These are phyloP conservation scores for Cochlearius cochlearius DNA, from an alignment of 2,113 vertebrate species.

Conservation along the genomic window DNA sequence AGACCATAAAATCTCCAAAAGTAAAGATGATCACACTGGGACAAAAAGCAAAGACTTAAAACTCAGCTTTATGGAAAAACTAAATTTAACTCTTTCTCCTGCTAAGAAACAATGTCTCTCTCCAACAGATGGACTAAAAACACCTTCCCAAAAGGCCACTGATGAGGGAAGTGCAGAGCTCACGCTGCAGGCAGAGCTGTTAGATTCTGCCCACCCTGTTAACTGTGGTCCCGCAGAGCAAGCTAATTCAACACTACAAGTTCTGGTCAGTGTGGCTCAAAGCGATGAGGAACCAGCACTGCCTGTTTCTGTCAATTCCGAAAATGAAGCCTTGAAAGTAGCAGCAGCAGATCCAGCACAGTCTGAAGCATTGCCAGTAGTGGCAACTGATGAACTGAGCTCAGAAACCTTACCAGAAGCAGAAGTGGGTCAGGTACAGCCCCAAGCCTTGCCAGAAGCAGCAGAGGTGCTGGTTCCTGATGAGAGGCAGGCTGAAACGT, in stretches of 20 bases:
- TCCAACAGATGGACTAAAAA: constrained; percentile 14
- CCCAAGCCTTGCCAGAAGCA: neutral
- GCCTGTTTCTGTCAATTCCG: neutral
- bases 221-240: neutral
- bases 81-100: constrained; percentile 95
- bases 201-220: neutral
- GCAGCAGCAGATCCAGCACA: neutral
- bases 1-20: constrained; percentile 20
- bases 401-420: neutral
- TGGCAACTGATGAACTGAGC: neutral
- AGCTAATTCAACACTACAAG: neutral
- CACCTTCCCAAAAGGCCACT: neutral
- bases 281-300: neutral
- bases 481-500: neutral
- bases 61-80: constrained; percentile 94
- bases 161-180: neutral
- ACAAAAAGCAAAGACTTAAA: constrained; percentile 79
- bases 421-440: neutral
- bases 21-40: constrained; percentile 1
- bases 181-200: neutral
- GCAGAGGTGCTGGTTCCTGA: neutral
- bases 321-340: neutral
- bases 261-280: neutral
- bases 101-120: constrained; percentile 79
- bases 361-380: neutral